phyloP scores from a whole-genome alignment of 2,113 vertebrate genomes.

The Empidonax alnorum region DNA sequence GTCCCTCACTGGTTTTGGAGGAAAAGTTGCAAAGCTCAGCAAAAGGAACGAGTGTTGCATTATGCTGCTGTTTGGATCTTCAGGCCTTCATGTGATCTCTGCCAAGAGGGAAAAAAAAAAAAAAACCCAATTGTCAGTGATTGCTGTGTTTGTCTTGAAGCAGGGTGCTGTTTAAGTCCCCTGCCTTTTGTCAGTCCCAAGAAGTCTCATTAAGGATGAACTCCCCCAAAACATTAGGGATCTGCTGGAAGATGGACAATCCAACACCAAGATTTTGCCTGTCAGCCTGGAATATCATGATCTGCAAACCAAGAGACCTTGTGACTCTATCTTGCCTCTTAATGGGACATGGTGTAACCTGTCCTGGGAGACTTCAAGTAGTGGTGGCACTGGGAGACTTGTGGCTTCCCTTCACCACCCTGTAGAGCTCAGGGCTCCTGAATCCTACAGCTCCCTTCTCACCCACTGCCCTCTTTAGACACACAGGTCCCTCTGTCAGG shows the following conservation, averaged over 20 bases:
- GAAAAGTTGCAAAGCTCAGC: constrained; percentile 10
- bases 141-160: background rate
- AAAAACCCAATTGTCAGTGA: background rate
- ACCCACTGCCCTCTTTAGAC: background rate
- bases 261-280: background rate
- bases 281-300: background rate
- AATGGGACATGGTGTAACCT: rapidly evolving
- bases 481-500: background rate
- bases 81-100: background rate
- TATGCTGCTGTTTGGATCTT: background rate
- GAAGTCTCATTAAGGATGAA: background rate
- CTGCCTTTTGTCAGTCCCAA: background rate
- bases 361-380: background rate
- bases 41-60: rapidly evolving
- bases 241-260: background rate
- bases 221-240: background rate
- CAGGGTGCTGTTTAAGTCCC: background rate
- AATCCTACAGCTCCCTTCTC: background rate
- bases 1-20: background rate
- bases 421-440: background rate
- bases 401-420: background rate
- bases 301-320: background rate
- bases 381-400: background rate
- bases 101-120: background rate
- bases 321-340: background rate